phyloP scores from a whole-genome alignment of 2,888 invertebrate species.

The Pocota personata region DNA sequence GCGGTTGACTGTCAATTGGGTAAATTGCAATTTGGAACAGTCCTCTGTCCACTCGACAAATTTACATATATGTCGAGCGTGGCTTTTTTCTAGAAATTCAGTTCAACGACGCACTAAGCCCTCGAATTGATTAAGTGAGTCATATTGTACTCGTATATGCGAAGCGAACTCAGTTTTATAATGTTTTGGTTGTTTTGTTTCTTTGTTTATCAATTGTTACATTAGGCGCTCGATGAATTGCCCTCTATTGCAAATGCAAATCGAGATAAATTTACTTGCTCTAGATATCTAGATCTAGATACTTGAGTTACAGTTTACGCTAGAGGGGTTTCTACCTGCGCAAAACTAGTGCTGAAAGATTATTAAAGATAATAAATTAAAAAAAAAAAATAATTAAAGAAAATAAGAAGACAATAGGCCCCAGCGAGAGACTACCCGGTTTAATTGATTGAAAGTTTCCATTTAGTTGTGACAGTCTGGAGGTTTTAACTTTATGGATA shows the following conservation, averaged over 20 bases:
- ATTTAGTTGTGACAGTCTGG: neutral
- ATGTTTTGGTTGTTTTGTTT: conserved; percentile 6
- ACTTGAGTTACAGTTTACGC: neutral
- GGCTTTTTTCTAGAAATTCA: conserved; percentile 41
- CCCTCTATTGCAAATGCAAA: conserved; percentile 26
- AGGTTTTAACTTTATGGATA: neutral
- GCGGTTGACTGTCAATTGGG: conserved; percentile 36
- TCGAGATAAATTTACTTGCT: conserved; percentile 35
- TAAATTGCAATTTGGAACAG: conserved; percentile 59
- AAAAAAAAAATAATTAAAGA: no score
- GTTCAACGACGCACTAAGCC: conserved; percentile 43
- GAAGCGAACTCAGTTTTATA: neutral
- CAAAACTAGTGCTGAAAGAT: neutral
- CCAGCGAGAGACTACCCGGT: neutral
- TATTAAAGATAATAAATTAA: neutral
- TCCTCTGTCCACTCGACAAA: conserved; percentile 30
- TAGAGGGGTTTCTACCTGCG: neutral
- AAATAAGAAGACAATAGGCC: neutral
- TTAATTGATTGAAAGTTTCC: conserved; percentile 5
- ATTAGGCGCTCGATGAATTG: conserved; percentile 12
- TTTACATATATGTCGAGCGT: conserved; percentile 49
- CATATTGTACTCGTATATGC: neutral
- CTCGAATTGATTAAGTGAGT: conserved; percentile 57
- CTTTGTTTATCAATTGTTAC: conserved; percentile 38
- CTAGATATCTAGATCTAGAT: conserved; percentile 28